Evolutionary conservation across 2,888 invertebrate genomes (phyloP).

Genomic region (Nesidiocoris tenuis): DNA sequence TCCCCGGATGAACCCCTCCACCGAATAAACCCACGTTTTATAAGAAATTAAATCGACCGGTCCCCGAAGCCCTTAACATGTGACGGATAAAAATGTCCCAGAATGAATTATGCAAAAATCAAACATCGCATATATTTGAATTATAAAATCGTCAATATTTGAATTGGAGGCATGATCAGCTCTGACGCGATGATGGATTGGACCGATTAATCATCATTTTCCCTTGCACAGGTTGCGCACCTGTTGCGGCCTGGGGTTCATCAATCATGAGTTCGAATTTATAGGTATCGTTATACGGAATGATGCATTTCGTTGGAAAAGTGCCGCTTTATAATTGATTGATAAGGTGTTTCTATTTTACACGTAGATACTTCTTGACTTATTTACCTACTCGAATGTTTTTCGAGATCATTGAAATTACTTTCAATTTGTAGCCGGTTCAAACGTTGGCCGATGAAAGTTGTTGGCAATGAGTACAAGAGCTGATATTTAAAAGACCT

Average conservation of each 20-base stretch:
- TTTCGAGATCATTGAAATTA: too few relatives aligned
- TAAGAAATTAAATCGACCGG: not conserved
- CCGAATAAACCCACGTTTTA: not conserved
- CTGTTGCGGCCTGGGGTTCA: not conserved
- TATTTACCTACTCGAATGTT: too few relatives aligned
- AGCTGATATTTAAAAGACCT: too few relatives aligned
- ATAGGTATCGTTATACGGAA: not conserved
- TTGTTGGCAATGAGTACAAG: too few relatives aligned
- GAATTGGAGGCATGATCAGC: not conserved
- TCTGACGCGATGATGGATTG: not conserved
- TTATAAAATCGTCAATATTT: slow-evolving; percentile 9
- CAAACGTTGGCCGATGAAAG: too few relatives aligned
- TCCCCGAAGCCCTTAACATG: not conserved
- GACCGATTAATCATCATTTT: not conserved
- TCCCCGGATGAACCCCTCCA: not conserved
- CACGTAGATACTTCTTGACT: too few relatives aligned
- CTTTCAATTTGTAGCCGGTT: too few relatives aligned
- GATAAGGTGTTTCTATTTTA: too few relatives aligned
- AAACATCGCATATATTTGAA: slow-evolving; percentile 8
- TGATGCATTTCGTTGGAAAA: too few relatives aligned
- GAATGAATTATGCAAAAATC: slow-evolving; percentile 11
- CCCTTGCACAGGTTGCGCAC: not conserved
- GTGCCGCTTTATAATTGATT: too few relatives aligned
- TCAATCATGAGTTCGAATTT: not conserved
- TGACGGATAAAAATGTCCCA: not conserved